phyloP scores from a whole-genome alignment of 2,888 invertebrate genomes.

The Aphidoletes aphidimyza region DNA sequence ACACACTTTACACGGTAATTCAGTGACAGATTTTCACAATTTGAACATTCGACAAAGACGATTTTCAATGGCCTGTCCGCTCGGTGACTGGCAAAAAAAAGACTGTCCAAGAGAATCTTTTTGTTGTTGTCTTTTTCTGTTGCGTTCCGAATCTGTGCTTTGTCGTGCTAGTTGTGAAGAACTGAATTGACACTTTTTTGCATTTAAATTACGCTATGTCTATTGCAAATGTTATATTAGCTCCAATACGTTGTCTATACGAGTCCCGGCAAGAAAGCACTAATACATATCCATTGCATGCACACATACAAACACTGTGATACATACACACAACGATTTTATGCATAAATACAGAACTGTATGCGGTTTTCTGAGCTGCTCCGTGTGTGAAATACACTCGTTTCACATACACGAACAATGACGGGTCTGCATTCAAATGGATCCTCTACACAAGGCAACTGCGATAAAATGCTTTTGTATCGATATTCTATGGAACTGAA shows the following conservation, averaged over 20 bases:
- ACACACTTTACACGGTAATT: too few relatives aligned
- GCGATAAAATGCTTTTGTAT: too few relatives aligned
- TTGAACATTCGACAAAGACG: neutral
- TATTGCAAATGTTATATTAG: conserved; percentile 33
- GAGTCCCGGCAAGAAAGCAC: conserved; percentile 12
- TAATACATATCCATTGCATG: too few relatives aligned
- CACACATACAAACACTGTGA: neutral
- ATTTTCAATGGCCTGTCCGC: neutral
- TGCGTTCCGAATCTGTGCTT: too few relatives aligned
- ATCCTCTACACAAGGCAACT: too few relatives aligned
- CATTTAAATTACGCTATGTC: neutral
- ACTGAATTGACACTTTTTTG: conserved; percentile 41
- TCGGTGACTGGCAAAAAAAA: conserved; percentile 43
- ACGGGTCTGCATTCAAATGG: too few relatives aligned
- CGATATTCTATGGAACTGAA: too few relatives aligned
- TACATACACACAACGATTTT: neutral
- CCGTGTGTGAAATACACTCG: too few relatives aligned
- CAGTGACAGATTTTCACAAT: too few relatives aligned
- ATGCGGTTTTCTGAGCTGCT: too few relatives aligned
- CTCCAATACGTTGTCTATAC: conserved; percentile 6
- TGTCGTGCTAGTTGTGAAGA: conserved; percentile 24
- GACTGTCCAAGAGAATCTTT: conserved; percentile 5
- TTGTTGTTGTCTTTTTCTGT: too few relatives aligned
- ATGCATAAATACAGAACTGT: neutral
- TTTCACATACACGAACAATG: too few relatives aligned